phyloP scores from a whole-genome alignment of 1,140 invertebrate genomes.

The Ganaspis sp. region DNA sequence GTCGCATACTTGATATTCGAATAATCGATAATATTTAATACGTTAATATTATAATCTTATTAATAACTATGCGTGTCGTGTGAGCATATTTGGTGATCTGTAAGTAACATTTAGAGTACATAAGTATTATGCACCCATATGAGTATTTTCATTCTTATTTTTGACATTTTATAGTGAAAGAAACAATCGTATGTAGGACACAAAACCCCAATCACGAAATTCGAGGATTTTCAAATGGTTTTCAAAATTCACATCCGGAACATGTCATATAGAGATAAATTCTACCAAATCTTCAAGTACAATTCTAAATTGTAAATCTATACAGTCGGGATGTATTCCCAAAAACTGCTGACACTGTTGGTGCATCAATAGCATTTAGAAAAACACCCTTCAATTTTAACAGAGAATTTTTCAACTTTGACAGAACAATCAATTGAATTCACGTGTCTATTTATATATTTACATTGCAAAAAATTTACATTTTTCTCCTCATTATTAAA shows the following conservation, averaged over 20 bases:
- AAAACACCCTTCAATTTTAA: background rate
- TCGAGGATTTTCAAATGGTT: background rate
- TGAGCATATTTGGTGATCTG: conserved; percentile 66
- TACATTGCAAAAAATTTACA: background rate
- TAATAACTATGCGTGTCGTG: conserved; percentile 72
- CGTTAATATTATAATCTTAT: conserved; percentile 64
- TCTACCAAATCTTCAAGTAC: background rate
- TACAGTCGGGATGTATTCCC: background rate
- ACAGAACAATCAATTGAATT: background rate
- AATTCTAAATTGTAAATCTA: background rate
- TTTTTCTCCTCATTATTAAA: too few species aligned
- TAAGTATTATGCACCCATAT: background rate
- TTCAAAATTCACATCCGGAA: conserved; percentile 4
- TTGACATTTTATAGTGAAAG: background rate
- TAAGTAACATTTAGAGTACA: conserved; percentile 36
- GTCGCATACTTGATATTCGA: conserved; percentile 70
- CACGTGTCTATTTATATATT: background rate
- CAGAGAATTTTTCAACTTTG: background rate
- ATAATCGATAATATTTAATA: conserved; percentile 57
- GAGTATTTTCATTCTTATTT: background rate
- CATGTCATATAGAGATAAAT: background rate
- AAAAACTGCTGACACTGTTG: background rate
- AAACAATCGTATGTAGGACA: background rate
- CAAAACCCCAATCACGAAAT: background rate
- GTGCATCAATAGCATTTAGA: background rate